A percentile compares a stretch with the other conserved stretches of the same genome.
phyloP scores from a whole-genome alignment of 2,888 invertebrate genomes.

The Melanchra persicariae region DNA sequence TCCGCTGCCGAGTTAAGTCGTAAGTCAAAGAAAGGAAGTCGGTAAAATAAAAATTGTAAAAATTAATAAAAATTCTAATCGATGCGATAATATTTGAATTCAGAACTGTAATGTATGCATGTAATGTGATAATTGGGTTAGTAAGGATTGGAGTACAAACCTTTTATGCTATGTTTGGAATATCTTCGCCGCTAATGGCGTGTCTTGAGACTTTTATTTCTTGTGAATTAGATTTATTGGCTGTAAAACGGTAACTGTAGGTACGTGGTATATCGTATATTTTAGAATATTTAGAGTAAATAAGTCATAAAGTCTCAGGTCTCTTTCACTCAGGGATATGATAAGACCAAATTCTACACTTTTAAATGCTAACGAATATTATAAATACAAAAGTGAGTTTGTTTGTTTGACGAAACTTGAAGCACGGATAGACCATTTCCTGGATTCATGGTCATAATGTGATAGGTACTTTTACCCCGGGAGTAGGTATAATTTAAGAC shows the following conservation, averaged over 20 bases:
- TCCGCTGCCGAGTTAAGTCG: constrained; percentile 26
- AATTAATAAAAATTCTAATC: constrained; percentile 48
- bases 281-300: background rate
- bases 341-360: too few species aligned
- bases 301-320: background rate
- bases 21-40: constrained; percentile 5
- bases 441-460: too few species aligned
- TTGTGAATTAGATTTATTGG: constrained; percentile 51
- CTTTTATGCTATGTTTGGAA: constrained; percentile 59
- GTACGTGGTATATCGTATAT: background rate
- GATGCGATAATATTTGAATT: constrained; percentile 60
- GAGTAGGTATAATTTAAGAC: too few species aligned
- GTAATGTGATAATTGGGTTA: constrained; percentile 65
- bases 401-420: too few species aligned
- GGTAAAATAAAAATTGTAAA: constrained; percentile 41
- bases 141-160: constrained; percentile 48
- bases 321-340: background rate
- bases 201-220: constrained; percentile 49
- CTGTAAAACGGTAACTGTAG: constrained; percentile 21
- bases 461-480: too few species aligned
- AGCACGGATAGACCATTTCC: too few species aligned
- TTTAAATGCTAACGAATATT: too few species aligned
- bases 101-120: constrained; percentile 45
- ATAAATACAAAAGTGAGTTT: too few species aligned
- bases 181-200: constrained; percentile 55